phyloP scores from a whole-genome alignment of 2,888 invertebrate genomes.

The Parnassius orleans region DNA sequence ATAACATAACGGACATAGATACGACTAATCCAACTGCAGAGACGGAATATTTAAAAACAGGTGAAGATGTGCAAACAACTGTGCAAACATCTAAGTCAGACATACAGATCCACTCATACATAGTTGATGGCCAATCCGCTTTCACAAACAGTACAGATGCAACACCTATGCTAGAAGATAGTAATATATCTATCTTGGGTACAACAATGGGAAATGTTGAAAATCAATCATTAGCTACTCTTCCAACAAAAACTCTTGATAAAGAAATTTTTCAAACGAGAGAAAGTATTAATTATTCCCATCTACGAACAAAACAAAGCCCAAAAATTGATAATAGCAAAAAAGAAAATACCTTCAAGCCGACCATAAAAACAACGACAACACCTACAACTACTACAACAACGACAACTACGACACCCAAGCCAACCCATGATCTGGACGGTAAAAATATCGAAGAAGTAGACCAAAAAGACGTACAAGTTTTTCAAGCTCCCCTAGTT shows the following conservation, averaged over 20 bases:
- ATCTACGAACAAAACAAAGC: slow-evolving; percentile 64
- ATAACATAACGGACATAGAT: slow-evolving; percentile 65
- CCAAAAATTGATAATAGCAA: slow-evolving; percentile 40
- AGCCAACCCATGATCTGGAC: slow-evolving; percentile 85
- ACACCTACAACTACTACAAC: slow-evolving; percentile 73
- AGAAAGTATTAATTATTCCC: slow-evolving; percentile 59
- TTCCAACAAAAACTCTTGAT: slow-evolving; percentile 63
- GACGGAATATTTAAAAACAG: slow-evolving; percentile 58
- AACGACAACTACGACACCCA: slow-evolving; percentile 82
- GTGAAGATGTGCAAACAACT: slow-evolving; percentile 47
- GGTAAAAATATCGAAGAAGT: slow-evolving; percentile 85
- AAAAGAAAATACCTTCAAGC: slow-evolving; percentile 32
- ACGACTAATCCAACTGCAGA: slow-evolving; percentile 48
- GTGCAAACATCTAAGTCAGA: slow-evolving; percentile 49
- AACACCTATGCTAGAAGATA: slow-evolving; percentile 58
- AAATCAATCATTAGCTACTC: slow-evolving; percentile 60
- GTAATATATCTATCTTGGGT: slow-evolving; percentile 66
- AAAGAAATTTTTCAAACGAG: slow-evolving; percentile 68
- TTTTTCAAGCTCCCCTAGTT: slow-evolving; percentile 89
- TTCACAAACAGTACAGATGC: slow-evolving; percentile 57
- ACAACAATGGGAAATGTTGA: slow-evolving; percentile 75
- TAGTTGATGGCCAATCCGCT: slow-evolving; percentile 72
- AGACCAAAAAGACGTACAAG: slow-evolving; percentile 86
- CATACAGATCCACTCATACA: slow-evolving; percentile 81
- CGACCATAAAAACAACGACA: slow-evolving; percentile 38